These are phyloP conservation scores for Sebastes elongatus DNA, from an alignment of 2,797 vertebrate genomes.

Conservation along the genomic window DNA sequence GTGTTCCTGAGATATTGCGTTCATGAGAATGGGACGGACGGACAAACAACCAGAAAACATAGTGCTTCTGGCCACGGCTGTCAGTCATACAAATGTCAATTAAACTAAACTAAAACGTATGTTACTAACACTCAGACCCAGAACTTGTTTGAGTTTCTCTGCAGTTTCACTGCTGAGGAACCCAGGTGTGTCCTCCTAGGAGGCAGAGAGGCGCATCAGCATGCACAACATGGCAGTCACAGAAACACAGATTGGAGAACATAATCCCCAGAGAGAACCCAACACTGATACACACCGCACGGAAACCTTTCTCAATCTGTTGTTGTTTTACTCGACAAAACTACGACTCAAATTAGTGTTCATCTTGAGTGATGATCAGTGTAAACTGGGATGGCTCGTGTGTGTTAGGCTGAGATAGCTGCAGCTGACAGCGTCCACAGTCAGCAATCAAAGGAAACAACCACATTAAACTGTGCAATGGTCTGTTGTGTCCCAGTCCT, in stretches of 20 bases:
- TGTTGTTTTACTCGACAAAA: constrained; percentile 11
- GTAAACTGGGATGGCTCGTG: background rate
- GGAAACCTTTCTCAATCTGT: background rate
- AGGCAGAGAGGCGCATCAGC: constrained; percentile 32
- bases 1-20: background rate
- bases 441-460: constrained; percentile 16
- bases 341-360: constrained; percentile 5
- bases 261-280: constrained; percentile 34
- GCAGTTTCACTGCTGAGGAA: constrained; percentile 4
- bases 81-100: background rate
- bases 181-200: constrained; percentile 30
- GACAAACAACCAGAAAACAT: background rate
- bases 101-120: background rate
- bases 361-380: background rate
- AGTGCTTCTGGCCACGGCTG: background rate
- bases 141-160: constrained; percentile 3
- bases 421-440: constrained; percentile 1
- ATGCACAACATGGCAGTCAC: constrained; percentile 39
- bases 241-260: constrained; percentile 43
- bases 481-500: constrained; percentile 19
- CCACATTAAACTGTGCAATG: background rate
- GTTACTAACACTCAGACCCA: background rate
- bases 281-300: constrained; percentile 16
- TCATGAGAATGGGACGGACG: background rate
- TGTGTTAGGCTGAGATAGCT: constrained; percentile 1